These are phyloP conservation scores for Hirtodrosophila cameraria DNA, from an alignment of 2,888 invertebrate species.

Conservation along the genomic window DNA sequence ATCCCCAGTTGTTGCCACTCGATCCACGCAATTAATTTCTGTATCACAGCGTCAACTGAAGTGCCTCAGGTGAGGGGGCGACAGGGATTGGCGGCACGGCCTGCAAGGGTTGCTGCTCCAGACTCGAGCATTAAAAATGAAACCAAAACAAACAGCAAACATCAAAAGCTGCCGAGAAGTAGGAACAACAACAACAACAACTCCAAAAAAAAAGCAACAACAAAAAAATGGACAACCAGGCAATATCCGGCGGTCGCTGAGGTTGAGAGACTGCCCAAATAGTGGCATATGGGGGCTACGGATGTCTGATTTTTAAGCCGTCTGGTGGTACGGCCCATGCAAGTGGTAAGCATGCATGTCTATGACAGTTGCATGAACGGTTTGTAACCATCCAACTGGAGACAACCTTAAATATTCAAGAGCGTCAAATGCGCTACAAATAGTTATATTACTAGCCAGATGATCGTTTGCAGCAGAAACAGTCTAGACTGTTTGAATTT, in stretches of 20 bases:
- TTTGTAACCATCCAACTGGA: conserved; percentile 29
- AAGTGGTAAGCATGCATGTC: conserved; percentile 18
- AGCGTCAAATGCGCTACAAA: no score
- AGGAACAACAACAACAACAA: conserved; percentile 10
- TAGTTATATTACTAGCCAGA: no score
- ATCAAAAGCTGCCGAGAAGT: conserved; percentile 66
- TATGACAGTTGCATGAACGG: conserved; percentile 53
- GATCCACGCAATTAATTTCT: conserved; percentile 79
- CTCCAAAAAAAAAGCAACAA: conserved; percentile 21
- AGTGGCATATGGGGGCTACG: conserved; percentile 13
- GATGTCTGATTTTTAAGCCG: conserved; percentile 55
- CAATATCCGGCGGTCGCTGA: conserved; percentile 61
- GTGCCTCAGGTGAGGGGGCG: conserved; percentile 42
- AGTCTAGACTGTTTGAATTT: no score
- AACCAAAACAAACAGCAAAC: conserved; percentile 75
- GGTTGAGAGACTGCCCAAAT: conserved; percentile 2
- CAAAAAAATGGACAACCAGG: conserved; percentile 47
- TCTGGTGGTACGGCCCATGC: conserved; percentile 23
- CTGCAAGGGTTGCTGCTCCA: conserved; percentile 48
- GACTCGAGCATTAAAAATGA: conserved; percentile 67
- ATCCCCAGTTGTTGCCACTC: conserved; percentile 58
- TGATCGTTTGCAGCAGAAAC: no score
- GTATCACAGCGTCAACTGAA: conserved; percentile 62
- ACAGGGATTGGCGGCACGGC: conserved; percentile 1
- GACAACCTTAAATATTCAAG: conserved; percentile 18